phyloP scores from a whole-genome alignment of 2,888 invertebrate species.

The Taphrorychus bicolor region DNA sequence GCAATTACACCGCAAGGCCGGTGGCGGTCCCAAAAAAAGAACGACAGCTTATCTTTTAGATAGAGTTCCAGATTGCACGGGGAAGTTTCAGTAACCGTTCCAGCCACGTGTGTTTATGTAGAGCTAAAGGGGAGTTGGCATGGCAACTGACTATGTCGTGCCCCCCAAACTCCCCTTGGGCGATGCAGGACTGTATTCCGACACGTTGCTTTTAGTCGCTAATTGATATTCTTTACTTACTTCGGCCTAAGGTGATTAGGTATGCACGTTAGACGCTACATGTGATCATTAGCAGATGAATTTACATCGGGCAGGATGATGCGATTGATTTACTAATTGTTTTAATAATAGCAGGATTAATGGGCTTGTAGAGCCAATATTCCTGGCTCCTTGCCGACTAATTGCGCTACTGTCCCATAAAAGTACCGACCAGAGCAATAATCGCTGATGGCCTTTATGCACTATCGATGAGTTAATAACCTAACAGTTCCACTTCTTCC shows the following conservation, averaged over 20 bases:
- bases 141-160: constrained; percentile 39
- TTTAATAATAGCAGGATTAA: background rate
- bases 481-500: background rate
- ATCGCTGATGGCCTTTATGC: background rate
- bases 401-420: background rate
- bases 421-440: background rate
- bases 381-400: background rate
- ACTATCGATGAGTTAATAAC: background rate
- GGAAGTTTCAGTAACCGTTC: constrained; percentile 9
- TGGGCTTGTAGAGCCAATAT: background rate
- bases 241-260: no score
- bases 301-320: background rate
- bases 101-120: constrained; percentile 40
- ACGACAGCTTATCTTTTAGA: constrained; percentile 18
- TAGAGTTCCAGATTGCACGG: constrained; percentile 30
- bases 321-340: background rate
- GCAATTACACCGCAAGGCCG: constrained; percentile 22
- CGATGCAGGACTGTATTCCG: background rate
- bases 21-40: constrained; percentile 1
- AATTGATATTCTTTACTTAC: background rate
- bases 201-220: background rate
- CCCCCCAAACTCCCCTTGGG: constrained; percentile 12
- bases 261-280: background rate
- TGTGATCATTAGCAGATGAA: background rate
- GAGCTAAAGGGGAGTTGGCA: constrained; percentile 43